Evolutionary conservation across 2,797 vertebrate genomes (phyloP).

Genomic region (Pangasius sanitwongsei): DNA sequence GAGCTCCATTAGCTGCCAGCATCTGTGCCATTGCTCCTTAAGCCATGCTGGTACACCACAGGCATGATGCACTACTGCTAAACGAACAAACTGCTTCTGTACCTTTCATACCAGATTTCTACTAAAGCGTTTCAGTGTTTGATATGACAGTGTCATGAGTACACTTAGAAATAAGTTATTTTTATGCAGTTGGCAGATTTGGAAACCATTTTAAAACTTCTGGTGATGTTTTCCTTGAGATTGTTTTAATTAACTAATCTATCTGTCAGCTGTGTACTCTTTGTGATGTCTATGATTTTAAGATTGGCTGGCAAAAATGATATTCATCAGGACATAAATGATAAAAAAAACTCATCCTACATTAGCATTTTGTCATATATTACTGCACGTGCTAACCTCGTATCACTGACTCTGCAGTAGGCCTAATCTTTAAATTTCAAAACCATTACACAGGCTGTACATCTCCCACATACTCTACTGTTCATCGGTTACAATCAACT

Average conservation of each 20-base stretch:
- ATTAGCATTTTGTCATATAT: neutral
- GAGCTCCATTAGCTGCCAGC: slow-evolving; percentile 75
- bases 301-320: neutral
- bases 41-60: slow-evolving; percentile 70
- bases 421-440: slow-evolving; percentile 38
- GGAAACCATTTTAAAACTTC: neutral
- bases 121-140: slow-evolving; percentile 10
- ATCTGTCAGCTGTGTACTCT: neutral
- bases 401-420: slow-evolving; percentile 15
- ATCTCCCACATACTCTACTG: slow-evolving; percentile 35
- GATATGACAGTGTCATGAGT: slow-evolving; percentile 14
- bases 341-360: neutral
- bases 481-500: slow-evolving; percentile 45
- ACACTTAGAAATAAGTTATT: slow-evolving; percentile 9
- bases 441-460: slow-evolving; percentile 5
- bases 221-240: neutral
- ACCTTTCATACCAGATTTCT: slow-evolving; percentile 14
- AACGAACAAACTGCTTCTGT: slow-evolving; percentile 51
- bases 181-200: slow-evolving; percentile 2
- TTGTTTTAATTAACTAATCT: slow-evolving; percentile 5
- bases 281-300: neutral
- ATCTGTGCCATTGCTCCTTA: slow-evolving; percentile 75
- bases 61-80: slow-evolving; percentile 59
- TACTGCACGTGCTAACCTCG: neutral
- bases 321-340: neutral